Base-by-base conservation (phyloP, 2,797 vertebrate species). In the Dendrocincla tyrannina region DNA sequence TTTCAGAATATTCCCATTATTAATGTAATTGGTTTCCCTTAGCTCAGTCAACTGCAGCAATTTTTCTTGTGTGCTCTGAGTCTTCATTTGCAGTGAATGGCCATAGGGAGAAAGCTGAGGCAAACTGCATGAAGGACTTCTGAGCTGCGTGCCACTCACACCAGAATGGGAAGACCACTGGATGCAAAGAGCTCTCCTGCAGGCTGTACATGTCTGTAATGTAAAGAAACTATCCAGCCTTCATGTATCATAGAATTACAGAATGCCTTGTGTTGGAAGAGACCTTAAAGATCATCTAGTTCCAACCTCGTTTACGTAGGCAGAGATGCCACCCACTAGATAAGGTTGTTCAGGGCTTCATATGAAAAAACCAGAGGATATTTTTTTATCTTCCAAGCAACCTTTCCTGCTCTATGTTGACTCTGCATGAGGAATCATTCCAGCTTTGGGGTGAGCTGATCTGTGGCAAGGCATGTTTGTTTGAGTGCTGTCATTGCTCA, bases 1-100 rank as follows among this genome's bases (percentile, higher is more conserved):
- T 88, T 92, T 94, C 68, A 86, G 73, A 78, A 75, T 73, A 62
- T 59, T 82, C 46, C 62, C 32, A 44, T 89, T 92, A 72, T 59
- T 89, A 64, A 69, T 39, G 25, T 81, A 88, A 92, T 88, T 75
- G 20, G 8, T 86, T 95, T 92, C 55, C 75, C 32, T 62, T 67
- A 73, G 39, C 20, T 92, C 72, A 94, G 82, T 24, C 66, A 75
- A 28, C 59, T 66, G 70, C 72, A 58, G 17, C 4, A 3, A 85
- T 91, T 89, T 83, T 62, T 74, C 75, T 60, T 37, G 44, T 44
- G 52, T 32, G n/a, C 8, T 75, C 10, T 8, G 72, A 79, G 64
- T 35, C 41, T 35, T 74, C 68, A 47, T 77, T 67, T 72, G 20
- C 44, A 16, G 18, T 5, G 7, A 50, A 27, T 3, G 25, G 17